Percentiles rank a stretch among this genome's conserved stretches.
phyloP scores from a whole-genome alignment of 2,888 invertebrate genomes.

The Drosophila falleni region DNA sequence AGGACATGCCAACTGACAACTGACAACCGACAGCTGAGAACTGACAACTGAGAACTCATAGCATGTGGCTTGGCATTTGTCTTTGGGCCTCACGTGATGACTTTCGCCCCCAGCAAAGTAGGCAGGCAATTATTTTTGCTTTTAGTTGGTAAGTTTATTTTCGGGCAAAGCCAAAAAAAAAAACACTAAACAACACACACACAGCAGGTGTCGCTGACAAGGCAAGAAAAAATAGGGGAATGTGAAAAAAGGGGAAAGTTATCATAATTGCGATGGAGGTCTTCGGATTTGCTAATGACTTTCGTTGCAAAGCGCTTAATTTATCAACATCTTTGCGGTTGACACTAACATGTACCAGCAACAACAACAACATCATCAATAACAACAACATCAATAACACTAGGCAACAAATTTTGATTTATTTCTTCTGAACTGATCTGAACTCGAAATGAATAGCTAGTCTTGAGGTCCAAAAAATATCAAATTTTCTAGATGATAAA shows the following conservation, averaged over 20 bases:
- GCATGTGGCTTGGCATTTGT: constrained; percentile 23
- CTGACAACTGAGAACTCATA: constrained; percentile 21
- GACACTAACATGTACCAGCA: constrained; percentile 56
- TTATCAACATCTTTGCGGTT: constrained; percentile 68
- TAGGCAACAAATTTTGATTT: too few species aligned
- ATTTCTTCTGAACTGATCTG: too few species aligned
- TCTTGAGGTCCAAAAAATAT: too few species aligned
- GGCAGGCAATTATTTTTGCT: constrained; percentile 53
- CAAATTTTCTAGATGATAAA: too few species aligned
- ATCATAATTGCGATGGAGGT: constrained; percentile 23
- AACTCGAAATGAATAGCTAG: too few species aligned
- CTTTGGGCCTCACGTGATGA: constrained; percentile 39
- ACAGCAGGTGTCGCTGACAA: constrained; percentile 65
- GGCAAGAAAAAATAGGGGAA: constrained; percentile 21
- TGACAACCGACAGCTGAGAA: too few species aligned
- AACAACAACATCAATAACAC: background rate
- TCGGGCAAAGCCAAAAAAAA: constrained; percentile 18
- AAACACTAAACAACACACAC: constrained; percentile 20
- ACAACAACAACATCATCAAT: constrained; percentile 18
- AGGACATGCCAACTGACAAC: constrained; percentile 37
- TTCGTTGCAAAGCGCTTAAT: constrained; percentile 62
- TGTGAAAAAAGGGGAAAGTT: constrained; percentile 15
- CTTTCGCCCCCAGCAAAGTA: constrained; percentile 32
- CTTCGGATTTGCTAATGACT: constrained; percentile 53
- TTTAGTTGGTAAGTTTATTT: constrained; percentile 43